Conservation (phyloP, 64 coral and sea anemone genomes). For the Stichodactyla mertensii region DNA sequence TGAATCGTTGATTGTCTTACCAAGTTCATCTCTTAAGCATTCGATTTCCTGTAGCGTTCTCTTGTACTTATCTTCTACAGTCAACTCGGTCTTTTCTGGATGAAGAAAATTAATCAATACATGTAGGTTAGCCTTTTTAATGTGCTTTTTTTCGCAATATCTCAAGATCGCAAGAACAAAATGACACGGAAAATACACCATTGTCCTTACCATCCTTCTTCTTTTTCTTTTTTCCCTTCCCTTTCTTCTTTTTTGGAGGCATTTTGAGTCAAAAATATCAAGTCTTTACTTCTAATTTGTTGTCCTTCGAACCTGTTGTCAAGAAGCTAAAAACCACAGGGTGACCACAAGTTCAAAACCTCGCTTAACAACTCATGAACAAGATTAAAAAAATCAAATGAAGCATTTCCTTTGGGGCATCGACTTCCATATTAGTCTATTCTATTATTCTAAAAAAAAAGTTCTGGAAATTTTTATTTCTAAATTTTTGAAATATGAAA, state of each 20-base stretch:
- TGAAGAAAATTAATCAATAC: neutral
- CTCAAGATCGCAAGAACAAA: neutral
- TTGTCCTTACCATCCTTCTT: slow-evolving; percentile 77
- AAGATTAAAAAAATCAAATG: neutral
- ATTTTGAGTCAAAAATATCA: slow-evolving; percentile 53
- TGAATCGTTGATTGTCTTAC: slow-evolving; percentile 20
- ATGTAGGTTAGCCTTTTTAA: neutral
- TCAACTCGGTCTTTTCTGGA: slow-evolving; percentile 88
- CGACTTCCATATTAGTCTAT: no score
- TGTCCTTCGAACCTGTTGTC: slow-evolving; percentile 22
- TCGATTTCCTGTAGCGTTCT: slow-evolving; percentile 96
- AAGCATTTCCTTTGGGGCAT: no score
- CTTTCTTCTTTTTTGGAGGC: slow-evolving; percentile 99
- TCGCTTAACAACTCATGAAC: neutral
- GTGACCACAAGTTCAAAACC: neutral
- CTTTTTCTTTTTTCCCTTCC: slow-evolving; percentile 92
- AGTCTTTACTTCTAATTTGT: slow-evolving; percentile 13
- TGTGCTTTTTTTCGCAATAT: neutral
- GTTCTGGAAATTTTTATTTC: no score
- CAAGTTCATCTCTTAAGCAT: slow-evolving; percentile 89
- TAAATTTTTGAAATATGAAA: no score
- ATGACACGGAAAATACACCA: neutral
- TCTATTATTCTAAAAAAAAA: no score
- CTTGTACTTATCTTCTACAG: slow-evolving; percentile 98
- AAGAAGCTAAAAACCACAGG: slow-evolving; percentile 22